A percentile compares a stretch with the other conserved stretches of the same genome.
These are phyloP conservation scores for Baccha elongata DNA, from an alignment of 2,888 invertebrate species.

Conservation along the genomic window DNA sequence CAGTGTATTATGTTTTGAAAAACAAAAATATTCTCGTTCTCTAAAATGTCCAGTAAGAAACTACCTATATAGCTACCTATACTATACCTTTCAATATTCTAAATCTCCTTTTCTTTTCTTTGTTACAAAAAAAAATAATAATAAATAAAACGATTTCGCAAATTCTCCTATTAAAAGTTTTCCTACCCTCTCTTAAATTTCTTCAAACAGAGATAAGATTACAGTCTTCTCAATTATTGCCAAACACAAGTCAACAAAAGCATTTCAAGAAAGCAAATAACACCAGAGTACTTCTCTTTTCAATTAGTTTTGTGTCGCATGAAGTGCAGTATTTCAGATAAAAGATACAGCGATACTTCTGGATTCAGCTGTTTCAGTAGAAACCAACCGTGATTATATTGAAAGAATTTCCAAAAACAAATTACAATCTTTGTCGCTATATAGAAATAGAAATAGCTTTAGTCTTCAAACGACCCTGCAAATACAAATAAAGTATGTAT, in stretches of 20 bases:
- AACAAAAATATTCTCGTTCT: no score
- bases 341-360: slow-evolving; percentile 16
- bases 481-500: slow-evolving; percentile 24
- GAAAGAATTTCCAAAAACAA: background rate
- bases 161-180: background rate
- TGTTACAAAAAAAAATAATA: no score
- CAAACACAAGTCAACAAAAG: slow-evolving; percentile 19
- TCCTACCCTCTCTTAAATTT: background rate
- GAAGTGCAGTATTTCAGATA: slow-evolving; percentile 13
- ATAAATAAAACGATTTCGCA: background rate
- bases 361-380: slow-evolving; percentile 20
- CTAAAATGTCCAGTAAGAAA: no score
- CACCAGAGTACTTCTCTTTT: slow-evolving; percentile 17
- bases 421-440: background rate
- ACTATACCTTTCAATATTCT: no score
- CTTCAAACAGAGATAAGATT: background rate
- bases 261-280: slow-evolving; percentile 16
- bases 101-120: no score
- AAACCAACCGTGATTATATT: slow-evolving; percentile 3
- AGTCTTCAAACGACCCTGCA: slow-evolving; percentile 8
- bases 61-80: no score
- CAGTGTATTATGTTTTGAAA: no score
- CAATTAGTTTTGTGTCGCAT: slow-evolving; percentile 32
- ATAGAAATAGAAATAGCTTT: background rate
- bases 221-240: slow-evolving; percentile 4